Evolutionary conservation across 2,113 vertebrate genomes (phyloP).

Genomic region (Corythaeola cristata): DNA sequence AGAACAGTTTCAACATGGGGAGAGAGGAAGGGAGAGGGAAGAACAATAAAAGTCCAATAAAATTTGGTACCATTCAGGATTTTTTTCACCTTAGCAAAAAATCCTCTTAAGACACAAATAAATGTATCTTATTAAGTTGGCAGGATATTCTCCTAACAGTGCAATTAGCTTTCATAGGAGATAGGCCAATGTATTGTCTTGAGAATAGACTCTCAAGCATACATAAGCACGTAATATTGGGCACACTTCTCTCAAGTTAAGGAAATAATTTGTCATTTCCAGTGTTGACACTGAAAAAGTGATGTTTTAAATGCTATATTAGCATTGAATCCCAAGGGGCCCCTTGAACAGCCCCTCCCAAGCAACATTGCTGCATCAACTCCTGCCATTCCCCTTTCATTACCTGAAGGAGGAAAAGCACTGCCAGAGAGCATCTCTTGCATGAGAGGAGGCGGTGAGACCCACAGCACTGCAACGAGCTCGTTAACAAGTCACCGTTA

Average conservation of each 20-base stretch:
- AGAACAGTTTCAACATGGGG: background rate
- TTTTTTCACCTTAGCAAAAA: background rate
- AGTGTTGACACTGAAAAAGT: background rate
- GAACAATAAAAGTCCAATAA: background rate
- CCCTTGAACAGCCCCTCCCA: background rate
- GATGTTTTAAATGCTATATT: background rate
- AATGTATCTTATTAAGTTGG: background rate
- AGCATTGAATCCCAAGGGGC: background rate
- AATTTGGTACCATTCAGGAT: background rate
- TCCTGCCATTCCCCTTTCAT: background rate
- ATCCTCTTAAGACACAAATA: slow-evolving; percentile 1
- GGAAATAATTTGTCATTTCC: slow-evolving; percentile 1
- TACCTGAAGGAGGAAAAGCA: background rate
- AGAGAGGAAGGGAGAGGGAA: background rate
- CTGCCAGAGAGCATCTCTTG: background rate
- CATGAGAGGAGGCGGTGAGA: background rate
- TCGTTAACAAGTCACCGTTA: accelerated
- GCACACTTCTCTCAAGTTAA: background rate
- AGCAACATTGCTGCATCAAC: background rate
- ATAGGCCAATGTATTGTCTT: background rate
- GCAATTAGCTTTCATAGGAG: slow-evolving; percentile 3
- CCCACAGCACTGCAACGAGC: background rate
- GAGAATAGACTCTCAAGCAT: background rate
- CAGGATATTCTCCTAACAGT: background rate
- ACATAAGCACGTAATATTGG: background rate